Percentiles rank a stretch among this genome's conserved stretches.
phyloP scores from a whole-genome alignment of 2,797 vertebrate species.

The Silurus aristotelis region DNA sequence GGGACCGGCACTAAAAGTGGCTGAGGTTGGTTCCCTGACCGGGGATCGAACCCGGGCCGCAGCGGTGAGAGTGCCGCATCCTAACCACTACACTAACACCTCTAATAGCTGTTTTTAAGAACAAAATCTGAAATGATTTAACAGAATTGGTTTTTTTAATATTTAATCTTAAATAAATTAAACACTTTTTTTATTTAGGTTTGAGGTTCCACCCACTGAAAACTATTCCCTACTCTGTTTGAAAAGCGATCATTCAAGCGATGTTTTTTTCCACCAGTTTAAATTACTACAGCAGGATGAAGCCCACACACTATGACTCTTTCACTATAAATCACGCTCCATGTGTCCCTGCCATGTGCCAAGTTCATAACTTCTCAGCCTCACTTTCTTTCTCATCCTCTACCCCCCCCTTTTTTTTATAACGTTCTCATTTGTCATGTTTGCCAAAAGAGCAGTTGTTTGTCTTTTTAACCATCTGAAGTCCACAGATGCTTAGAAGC shows the following conservation, averaged over 20 bases:
- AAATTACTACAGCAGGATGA: slow-evolving; percentile 10
- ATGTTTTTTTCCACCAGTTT: background rate
- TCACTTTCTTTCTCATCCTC: background rate
- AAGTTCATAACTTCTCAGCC: slow-evolving; percentile 1
- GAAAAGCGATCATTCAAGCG: background rate
- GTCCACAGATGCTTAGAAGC: background rate
- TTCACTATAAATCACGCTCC: slow-evolving; percentile 9
- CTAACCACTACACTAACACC: too few relatives aligned
- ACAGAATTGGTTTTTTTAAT: background rate
- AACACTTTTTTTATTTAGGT: background rate
- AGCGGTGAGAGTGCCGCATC: too few relatives aligned
- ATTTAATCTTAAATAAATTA: background rate
- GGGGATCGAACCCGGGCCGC: too few relatives aligned
- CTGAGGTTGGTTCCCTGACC: too few relatives aligned
- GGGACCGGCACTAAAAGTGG: too few relatives aligned
- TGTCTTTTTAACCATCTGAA: background rate
- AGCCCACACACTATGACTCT: slow-evolving; percentile 34
- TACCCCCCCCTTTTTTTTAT: background rate
- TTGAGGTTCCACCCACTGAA: background rate
- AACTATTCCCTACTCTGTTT: background rate
- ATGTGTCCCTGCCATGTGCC: slow-evolving; percentile 34
- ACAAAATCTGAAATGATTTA: background rate
- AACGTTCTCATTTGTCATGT: background rate
- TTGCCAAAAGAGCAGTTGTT: background rate
- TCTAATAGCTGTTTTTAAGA: background rate